Evolutionary conservation across 2,113 vertebrate species (phyloP), one percentile per base, ranked within the genome.

Genomic region (Cairina moschata): DNA sequence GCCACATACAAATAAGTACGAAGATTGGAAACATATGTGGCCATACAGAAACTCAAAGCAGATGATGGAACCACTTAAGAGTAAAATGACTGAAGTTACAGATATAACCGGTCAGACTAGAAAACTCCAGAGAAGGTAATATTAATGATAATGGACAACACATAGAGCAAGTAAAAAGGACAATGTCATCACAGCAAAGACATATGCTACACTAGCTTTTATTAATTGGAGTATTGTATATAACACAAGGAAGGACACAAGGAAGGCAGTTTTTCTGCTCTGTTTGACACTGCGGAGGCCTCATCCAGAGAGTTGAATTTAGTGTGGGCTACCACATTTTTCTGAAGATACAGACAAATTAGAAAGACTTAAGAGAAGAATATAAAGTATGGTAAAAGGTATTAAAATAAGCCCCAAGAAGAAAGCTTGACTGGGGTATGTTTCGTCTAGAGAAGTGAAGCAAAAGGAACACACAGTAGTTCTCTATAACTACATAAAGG

Each of bases 351-450:
- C 29, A 95, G 83, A 85, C 46, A 93, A 93, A 94, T 90, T 82
- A 91, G 86, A 90, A 55, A 40, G 50, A 75, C 69, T 89, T 97
- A 92, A 96, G 62, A 93, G 79, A 86, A 95, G 62, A 93, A 75
- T 31, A 89, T 78, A 36, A 63, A 72, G 96, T 91, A 91, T 96
- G 28, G 95, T 84, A 93, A 96, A 96, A 96, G 42, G 22, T 91
- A 83, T 96, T 84, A 77, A 95, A 97, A 97, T 87, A 95, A 95
- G 92, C 73, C 91, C 91, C 42, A 79, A 2, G 88, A 97, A 97
- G 60, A 94, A 97, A 95, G 56, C 79, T 96, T 93, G 88, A 93
- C 83, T 83, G 69, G 80, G 91, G 91, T 96, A 88, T 55, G 78
- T 84, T 92, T 85, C 96, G 52, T 44, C 83, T 84, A 63, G 28